A percentile compares a stretch with the other conserved stretches of the same genome.
Evolutionary conservation across 1,140 invertebrate genomes (phyloP).

Genomic region (Microplitis demolitor): DNA sequence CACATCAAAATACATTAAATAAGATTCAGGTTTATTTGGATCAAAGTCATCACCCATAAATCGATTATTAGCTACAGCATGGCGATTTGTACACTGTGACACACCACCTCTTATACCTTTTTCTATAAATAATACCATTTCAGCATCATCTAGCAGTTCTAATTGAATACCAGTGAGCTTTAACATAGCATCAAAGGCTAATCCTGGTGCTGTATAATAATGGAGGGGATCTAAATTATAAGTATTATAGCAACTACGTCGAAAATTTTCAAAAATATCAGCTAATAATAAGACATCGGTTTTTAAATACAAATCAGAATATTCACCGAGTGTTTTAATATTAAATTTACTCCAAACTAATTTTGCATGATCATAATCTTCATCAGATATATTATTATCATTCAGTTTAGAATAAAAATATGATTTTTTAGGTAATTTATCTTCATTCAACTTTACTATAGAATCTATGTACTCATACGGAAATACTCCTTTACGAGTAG

Average conservation of each 20-base stretch:
- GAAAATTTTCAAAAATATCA: slow-evolving; percentile 62
- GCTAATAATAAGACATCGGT: slow-evolving; percentile 25
- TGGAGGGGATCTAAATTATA: slow-evolving; percentile 48
- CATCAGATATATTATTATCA: slow-evolving; percentile 36
- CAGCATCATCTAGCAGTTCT: background rate
- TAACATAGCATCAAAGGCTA: background rate
- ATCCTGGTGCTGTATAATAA: slow-evolving; percentile 38
- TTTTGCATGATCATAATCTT: slow-evolving; percentile 48
- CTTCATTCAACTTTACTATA: slow-evolving; percentile 39
- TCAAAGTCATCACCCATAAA: slow-evolving; percentile 54
- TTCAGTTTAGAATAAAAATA: slow-evolving; percentile 48
- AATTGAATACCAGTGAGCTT: background rate
- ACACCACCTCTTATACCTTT: slow-evolving; percentile 48
- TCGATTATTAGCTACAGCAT: slow-evolving; percentile 57
- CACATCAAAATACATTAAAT: slow-evolving; percentile 60
- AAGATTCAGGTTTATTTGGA: slow-evolving; percentile 42
- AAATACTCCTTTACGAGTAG: slow-evolving; percentile 31
- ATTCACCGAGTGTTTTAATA: slow-evolving; percentile 49
- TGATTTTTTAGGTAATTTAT: slow-evolving; percentile 39
- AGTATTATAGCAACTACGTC: slow-evolving; percentile 33
- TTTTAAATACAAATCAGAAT: slow-evolving; percentile 51
- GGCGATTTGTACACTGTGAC: slow-evolving; percentile 45
- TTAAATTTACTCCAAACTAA: slow-evolving; percentile 52
- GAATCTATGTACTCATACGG: slow-evolving; percentile 46
- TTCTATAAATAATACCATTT: slow-evolving; percentile 44